Evolutionary conservation across 1,140 invertebrate genomes (phyloP).

Genomic region (Oedothorax gibbosus): DNA sequence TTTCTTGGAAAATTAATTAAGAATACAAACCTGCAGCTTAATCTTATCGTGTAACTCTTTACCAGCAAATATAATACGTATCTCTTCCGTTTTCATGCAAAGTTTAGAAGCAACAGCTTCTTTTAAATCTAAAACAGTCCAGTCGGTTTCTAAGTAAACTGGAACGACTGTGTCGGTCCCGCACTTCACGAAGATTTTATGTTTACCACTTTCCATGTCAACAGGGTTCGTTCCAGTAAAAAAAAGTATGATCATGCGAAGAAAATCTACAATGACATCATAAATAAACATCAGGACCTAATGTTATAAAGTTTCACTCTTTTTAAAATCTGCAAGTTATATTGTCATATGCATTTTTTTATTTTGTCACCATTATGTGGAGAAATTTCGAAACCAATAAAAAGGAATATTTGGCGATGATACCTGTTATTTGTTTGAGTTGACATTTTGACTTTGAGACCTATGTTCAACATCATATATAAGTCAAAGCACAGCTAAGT

Average conservation of each 20-base stretch:
- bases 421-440: no score
- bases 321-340: neutral
- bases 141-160: slow-evolving; percentile 79
- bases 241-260: slow-evolving; percentile 23
- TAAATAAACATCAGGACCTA: slow-evolving; percentile 11
- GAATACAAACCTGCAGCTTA: slow-evolving; percentile 75
- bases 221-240: neutral
- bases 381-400: no score
- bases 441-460: no score
- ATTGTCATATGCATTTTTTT: no score
- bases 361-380: no score
- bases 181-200: slow-evolving; percentile 53
- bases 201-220: slow-evolving; percentile 37
- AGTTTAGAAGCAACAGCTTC: slow-evolving; percentile 78
- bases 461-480: no score
- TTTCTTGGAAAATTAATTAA: neutral
- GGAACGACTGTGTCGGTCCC: slow-evolving; percentile 72
- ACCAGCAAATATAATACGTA: slow-evolving; percentile 88
- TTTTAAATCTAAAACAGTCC: slow-evolving; percentile 82
- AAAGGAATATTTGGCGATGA: no score
- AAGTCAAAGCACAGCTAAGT: no score
- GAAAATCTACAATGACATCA: slow-evolving; percentile 22
- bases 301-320: neutral
- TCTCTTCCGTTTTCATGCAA: slow-evolving; percentile 77
- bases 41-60: slow-evolving; percentile 82